These are phyloP conservation scores for Sceloporus undulatus DNA, from an alignment of 2,113 vertebrate species.

Conservation along the genomic window DNA sequence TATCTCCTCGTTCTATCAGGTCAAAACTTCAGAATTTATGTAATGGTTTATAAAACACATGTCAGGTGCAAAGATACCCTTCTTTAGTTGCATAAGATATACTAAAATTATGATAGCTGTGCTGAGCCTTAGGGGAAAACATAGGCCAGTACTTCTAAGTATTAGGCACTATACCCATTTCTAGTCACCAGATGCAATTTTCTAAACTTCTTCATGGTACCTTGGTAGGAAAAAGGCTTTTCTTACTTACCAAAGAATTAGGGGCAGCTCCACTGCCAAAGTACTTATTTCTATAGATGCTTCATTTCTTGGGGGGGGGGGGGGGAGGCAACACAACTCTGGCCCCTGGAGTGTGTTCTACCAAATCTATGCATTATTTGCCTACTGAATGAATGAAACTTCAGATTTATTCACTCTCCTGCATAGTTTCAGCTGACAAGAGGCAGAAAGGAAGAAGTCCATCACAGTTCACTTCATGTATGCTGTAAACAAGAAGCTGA, in stretches of 20 bases:
- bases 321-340: background rate
- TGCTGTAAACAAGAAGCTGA: background rate
- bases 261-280: background rate
- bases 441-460: background rate
- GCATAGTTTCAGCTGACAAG: slow-evolving; percentile 12
- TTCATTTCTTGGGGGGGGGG: background rate
- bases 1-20: background rate
- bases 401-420: slow-evolving; percentile 17
- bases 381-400: background rate
- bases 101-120: background rate
- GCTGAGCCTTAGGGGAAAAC: background rate
- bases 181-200: background rate
- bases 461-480: background rate
- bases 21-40: slow-evolving; percentile 8
- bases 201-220: background rate
- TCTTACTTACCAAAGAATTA: slow-evolving; percentile 7
- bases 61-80: background rate
- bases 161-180: background rate
- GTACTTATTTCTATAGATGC: background rate
- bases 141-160: background rate
- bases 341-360: background rate
- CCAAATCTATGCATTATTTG: background rate
- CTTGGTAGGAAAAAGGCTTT: background rate
- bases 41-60: background rate
- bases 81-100: background rate